Percentiles rank a stretch among this genome's conserved stretches.
phyloP scores from a whole-genome alignment of 1,140 invertebrate species.

The Scaptomyza montana region DNA sequence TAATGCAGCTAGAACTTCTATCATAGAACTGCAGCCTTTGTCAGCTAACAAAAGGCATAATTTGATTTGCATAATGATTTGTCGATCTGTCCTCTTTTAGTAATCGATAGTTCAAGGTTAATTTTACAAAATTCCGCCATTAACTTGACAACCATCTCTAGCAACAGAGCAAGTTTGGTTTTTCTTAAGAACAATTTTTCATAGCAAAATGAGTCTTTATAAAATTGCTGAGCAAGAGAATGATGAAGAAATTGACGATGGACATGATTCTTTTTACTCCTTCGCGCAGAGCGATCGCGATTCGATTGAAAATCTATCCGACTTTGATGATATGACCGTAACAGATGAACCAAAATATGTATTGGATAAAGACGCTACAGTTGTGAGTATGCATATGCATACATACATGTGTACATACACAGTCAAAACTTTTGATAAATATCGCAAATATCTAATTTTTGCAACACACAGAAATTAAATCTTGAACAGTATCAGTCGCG shows the following conservation, averaged over 20 bases:
- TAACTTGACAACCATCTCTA: slow-evolving; percentile 20
- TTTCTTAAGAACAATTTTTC: background rate
- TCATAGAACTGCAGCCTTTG: slow-evolving; percentile 6
- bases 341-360: background rate
- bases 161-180: background rate
- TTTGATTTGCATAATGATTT: background rate
- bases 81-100: background rate
- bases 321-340: background rate
- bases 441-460: background rate
- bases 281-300: slow-evolving; percentile 10
- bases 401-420: background rate
- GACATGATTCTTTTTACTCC: slow-evolving; percentile 47
- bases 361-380: background rate
- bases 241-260: slow-evolving; percentile 16
- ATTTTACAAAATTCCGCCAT: too few species aligned
- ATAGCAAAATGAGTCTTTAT: slow-evolving; percentile 28
- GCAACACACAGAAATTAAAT: background rate
- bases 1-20: background rate
- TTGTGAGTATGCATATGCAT: background rate
- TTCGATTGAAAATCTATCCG: slow-evolving; percentile 2
- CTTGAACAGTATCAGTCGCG: background rate
- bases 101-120: background rate
- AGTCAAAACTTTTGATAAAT: too few species aligned
- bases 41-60: slow-evolving; percentile 9
- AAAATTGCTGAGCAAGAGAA: background rate